phyloP scores from a whole-genome alignment of 37 sponge, comb jelly and placozoan genomes.

The Lycopodina hypogea region DNA sequence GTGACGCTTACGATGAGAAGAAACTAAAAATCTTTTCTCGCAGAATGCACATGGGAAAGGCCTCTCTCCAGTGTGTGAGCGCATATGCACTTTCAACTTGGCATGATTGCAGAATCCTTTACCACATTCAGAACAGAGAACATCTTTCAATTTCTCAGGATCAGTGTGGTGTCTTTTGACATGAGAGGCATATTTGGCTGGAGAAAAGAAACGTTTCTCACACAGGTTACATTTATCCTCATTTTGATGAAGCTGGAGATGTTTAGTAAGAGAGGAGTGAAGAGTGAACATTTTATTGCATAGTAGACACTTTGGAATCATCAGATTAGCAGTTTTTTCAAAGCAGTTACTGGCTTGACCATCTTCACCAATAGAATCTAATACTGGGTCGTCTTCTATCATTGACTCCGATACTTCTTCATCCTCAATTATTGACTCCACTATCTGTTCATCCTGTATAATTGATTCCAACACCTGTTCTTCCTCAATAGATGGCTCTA shows the following conservation, averaged over 20 bases:
- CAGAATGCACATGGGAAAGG: slow-evolving; percentile 25
- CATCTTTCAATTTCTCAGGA: slow-evolving; percentile 9
- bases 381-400: too few relatives aligned
- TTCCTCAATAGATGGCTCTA: too few relatives aligned
- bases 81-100: slow-evolving; percentile 22
- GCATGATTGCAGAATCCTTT: slow-evolving; percentile 29
- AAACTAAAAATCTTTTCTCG: slow-evolving; percentile 9
- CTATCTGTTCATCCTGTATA: too few relatives aligned
- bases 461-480: too few relatives aligned
- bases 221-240: slow-evolving; percentile 16
- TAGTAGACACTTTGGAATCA: slow-evolving; percentile 16
- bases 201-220: slow-evolving; percentile 24
- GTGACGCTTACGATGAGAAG: slow-evolving; percentile 22
- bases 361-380: too few relatives aligned
- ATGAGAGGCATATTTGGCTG: background rate
- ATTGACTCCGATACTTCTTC: too few relatives aligned
- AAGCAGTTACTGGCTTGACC: background rate
- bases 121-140: slow-evolving; percentile 16
- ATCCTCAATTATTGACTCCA: too few relatives aligned
- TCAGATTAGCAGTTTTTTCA: too few relatives aligned
- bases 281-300: slow-evolving; percentile 5
- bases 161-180: slow-evolving; percentile 2
- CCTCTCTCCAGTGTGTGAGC: slow-evolving; percentile 15
- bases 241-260: slow-evolving; percentile 8
- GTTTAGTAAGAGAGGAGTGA: background rate